Conservation (phyloP, 2,113 vertebrate genomes). For the Syngnathus typhle region DNA sequence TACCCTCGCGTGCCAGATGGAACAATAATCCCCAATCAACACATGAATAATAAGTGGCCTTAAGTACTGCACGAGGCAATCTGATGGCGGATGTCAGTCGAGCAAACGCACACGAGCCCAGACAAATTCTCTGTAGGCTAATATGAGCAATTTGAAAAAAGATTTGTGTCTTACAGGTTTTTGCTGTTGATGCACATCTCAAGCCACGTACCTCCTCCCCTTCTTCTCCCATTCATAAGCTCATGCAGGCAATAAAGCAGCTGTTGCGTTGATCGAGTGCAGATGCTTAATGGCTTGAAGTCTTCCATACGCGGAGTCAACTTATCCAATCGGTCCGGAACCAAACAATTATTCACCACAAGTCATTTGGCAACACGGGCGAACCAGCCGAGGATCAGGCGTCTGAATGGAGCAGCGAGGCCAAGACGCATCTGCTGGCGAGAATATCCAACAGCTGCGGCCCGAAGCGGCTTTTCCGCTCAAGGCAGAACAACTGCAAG, state of each 20-base stretch:
- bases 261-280: constrained; percentile 32
- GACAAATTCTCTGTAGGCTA: neutral
- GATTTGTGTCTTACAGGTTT: neutral
- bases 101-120: constrained; percentile 11
- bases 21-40: constrained; percentile 79
- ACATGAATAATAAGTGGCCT: constrained; percentile 74
- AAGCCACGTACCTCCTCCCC: neutral
- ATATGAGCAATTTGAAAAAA: neutral
- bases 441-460: constrained; percentile 56
- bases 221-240: constrained; percentile 19
- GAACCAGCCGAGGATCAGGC: constrained; percentile 13
- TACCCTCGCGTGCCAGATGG: constrained; percentile 74
- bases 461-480: constrained; percentile 7
- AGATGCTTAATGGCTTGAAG: constrained; percentile 7
- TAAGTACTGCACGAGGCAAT: constrained; percentile 46
- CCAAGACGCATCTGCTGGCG: constrained; percentile 54
- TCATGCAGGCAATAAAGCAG: constrained; percentile 50
- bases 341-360: constrained; percentile 37
- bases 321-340: constrained; percentile 31
- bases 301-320: constrained; percentile 25
- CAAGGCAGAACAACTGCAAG: constrained; percentile 25
- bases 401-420: constrained; percentile 40
- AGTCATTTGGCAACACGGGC: constrained; percentile 19
- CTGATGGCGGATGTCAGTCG: constrained; percentile 35
- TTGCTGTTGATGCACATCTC: neutral